These are phyloP conservation scores for Colinus virginianus DNA, from an alignment of 2,113 vertebrate species.

Conservation along the genomic window DNA sequence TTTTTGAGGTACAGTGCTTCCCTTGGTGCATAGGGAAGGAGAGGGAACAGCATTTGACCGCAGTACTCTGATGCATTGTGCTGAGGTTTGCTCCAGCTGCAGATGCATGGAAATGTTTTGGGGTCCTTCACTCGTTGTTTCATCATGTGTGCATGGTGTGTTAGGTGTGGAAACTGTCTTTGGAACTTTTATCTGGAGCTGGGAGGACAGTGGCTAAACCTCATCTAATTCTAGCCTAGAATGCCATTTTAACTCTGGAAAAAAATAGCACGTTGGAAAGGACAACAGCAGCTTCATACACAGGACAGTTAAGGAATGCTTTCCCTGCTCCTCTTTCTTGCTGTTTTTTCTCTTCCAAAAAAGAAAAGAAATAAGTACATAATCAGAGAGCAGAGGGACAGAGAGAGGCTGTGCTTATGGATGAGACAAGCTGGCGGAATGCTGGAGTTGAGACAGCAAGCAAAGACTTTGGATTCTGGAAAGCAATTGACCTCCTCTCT, in stretches of 20 bases:
- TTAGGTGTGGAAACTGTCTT: neutral
- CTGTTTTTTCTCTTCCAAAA: neutral
- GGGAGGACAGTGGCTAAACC: neutral
- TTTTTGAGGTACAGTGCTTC: neutral
- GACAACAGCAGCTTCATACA: neutral
- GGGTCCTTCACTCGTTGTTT: neutral
- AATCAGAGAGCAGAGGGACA: neutral
- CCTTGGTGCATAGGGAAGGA: rapidly evolving
- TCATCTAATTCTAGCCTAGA: neutral
- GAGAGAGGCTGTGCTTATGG: rapidly evolving
- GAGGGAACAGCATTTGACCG: neutral
- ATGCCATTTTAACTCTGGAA: neutral
- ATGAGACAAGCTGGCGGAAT: neutral
- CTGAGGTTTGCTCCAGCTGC: neutral
- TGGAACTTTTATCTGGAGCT: neutral
- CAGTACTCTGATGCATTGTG: rapidly evolving
- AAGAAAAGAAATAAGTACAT: neutral
- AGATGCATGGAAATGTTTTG: rapidly evolving
- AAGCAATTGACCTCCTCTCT: neutral
- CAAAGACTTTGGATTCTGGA: neutral
- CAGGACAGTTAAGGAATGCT: neutral
- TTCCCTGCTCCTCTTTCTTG: neutral
- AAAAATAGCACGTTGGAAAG: neutral
- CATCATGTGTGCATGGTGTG: neutral
- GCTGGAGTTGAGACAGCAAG: neutral